A percentile compares a stretch with the other conserved stretches of the same genome.
These are phyloP conservation scores for Pseudorasbora parva DNA, from an alignment of 2,113 vertebrate genomes.

Conservation along the genomic window DNA sequence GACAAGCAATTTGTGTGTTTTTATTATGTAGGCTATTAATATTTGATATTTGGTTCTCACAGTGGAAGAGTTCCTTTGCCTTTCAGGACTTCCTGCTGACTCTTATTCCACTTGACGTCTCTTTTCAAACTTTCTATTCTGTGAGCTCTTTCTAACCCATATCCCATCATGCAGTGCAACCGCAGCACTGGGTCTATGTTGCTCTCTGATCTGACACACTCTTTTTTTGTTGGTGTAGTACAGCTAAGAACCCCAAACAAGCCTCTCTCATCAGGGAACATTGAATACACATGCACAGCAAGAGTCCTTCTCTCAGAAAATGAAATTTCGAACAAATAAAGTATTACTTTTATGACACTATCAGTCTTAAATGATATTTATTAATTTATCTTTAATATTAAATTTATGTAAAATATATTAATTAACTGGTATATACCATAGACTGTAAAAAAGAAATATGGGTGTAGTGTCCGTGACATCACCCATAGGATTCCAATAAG, in stretches of 20 bases:
- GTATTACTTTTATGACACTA: neutral
- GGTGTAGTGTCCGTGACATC: no score
- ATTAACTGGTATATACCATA: no score
- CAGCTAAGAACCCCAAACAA: neutral
- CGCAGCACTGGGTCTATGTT: neutral
- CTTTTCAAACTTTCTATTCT: neutral
- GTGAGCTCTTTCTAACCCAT: constrained; percentile 4
- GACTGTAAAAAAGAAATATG: no score
- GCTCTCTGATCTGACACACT: neutral
- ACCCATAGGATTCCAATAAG: no score
- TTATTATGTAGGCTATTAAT: neutral
- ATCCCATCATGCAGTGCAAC: constrained; percentile 41
- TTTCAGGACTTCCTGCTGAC: neutral
- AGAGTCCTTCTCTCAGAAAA: neutral
- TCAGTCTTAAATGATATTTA: neutral
- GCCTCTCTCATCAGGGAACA: neutral
- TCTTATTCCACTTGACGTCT: neutral
- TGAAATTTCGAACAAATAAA: neutral
- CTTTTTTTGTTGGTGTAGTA: constrained; percentile 19
- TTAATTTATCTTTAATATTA: neutral
- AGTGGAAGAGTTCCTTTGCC: neutral
- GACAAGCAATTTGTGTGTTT: neutral
- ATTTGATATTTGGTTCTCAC: neutral
- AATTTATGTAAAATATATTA: no score
- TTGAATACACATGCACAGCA: neutral